Evolutionary conservation across 2,888 invertebrate species (phyloP), one percentile per base, ranked within the genome.

Genomic region (Altica lythri): DNA sequence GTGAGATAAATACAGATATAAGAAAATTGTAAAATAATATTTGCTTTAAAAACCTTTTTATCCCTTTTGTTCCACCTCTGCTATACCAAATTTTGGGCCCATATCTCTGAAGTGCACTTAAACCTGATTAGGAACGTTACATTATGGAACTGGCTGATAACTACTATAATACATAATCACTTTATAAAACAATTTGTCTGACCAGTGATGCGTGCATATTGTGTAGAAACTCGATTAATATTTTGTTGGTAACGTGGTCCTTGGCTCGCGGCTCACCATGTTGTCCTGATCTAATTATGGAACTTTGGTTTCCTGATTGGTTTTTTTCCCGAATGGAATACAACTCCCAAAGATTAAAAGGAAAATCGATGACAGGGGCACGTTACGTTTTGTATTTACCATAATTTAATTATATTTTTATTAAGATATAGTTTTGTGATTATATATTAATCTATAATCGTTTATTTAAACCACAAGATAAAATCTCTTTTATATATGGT

Each of bases 121-220:
- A 70, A 70, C 64, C 60, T 66, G 64, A 70, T 70, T 70, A 70
- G 62, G 61, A 61, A 66, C 61, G 63, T 63, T 67, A 67, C 67
- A 69, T 68, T 67, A 67, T 67, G 71, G 72, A 68, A 71, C 67
- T 69, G 66, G 68, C 71, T 72, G 75, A 75, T 75, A 74, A 72
- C 78, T 72, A 74, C 77, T 76, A 77, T 78, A 77, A 75, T 80
- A 81, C 80, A 82, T 86, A 86, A 86, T 86, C 86, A 86, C 84
- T 84, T 86, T 86, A 86, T 83, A 82, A 85, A 84, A 85, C 86
- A 86, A 86, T 86, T 86, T 86, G 86, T 83, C 80, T 81, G 79
- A 80, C 80, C 81, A 79, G 77, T 84, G 85, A 84, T 83, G 86
- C 86, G 84, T 83, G 83, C 75, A 75, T 78, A 78, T 78, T 77